Conservation (phyloP, 2,888 invertebrate species). For the Spisula solida region DNA sequence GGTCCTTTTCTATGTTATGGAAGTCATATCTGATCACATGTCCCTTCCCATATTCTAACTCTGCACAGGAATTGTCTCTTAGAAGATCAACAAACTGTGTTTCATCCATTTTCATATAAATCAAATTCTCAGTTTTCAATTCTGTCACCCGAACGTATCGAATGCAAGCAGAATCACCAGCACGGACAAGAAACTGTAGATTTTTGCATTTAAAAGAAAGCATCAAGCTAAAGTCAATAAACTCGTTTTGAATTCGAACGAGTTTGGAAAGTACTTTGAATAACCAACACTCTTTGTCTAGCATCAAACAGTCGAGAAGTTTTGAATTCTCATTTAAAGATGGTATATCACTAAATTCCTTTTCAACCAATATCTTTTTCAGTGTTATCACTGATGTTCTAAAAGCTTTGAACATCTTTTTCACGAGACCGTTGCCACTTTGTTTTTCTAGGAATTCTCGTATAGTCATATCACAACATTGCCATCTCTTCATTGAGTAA, state of each 20-base stretch:
- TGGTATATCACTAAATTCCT: not conserved
- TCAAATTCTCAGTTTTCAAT: slow-evolving; percentile 39
- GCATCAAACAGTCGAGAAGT: slow-evolving; percentile 65
- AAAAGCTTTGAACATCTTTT: slow-evolving; percentile 39
- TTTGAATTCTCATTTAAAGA: slow-evolving; percentile 38
- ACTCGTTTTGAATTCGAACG: slow-evolving; percentile 65
- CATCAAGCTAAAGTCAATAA: slow-evolving; percentile 60
- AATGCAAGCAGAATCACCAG: slow-evolving; percentile 24
- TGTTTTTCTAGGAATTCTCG: slow-evolving; percentile 46
- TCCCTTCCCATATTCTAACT: slow-evolving; percentile 62
- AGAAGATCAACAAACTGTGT: slow-evolving; percentile 42
- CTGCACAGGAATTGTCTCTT: slow-evolving; percentile 63
- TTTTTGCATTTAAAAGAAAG: slow-evolving; percentile 35
- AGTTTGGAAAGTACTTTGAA: slow-evolving; percentile 59
- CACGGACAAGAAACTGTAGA: slow-evolving; percentile 51
- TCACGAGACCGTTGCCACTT: not conserved
- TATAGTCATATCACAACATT: slow-evolving; percentile 64
- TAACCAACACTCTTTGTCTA: slow-evolving; percentile 51
- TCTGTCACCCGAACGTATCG: slow-evolving; percentile 54
- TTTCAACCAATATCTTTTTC: not conserved
- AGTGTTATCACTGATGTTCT: slow-evolving; percentile 37
- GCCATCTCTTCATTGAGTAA: slow-evolving; percentile 66
- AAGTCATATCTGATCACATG: slow-evolving; percentile 66
- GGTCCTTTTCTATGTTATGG: slow-evolving; percentile 66
- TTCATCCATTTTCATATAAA: slow-evolving; percentile 46